Evolutionary conservation across 2,113 vertebrate genomes (phyloP), one percentile per base, ranked within the genome.

Genomic region (Macquaria ambigua): DNA sequence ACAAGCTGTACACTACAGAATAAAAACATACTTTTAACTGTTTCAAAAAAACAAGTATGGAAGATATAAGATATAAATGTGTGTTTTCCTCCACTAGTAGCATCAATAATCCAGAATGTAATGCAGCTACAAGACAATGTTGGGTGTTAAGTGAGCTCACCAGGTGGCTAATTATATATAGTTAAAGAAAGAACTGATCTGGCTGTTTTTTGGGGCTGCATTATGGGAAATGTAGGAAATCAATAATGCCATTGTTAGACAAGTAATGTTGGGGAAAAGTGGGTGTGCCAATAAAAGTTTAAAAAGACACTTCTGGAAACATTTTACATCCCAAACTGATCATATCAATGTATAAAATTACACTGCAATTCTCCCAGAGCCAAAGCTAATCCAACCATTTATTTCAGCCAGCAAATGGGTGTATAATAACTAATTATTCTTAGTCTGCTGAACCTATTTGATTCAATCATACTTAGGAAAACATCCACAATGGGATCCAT

Each of bases 401-500:
- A 39, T 43, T 41, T 39, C 31, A 77, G 50, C 39, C 46, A 58
- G 53, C 20, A 25, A 61, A 18, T 11, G 25, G 9, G 62, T 37
- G 50, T 62, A 53, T n/a, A 86, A 37, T 21, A 28, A 46, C 77
- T 25, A 34, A 79, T 81, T 70, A n/a, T 74, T 52, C 50, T 20
- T n/a, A 63, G 76, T 85, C 81, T 74, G 79, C 56, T 64, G 62
- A 71, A 53, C 28, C 39, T 70, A 79, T 74, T 75, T 28, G 18
- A 69, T 73, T 82, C 83, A 72, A 61, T 87, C 83, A 87, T 15
- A 12, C 64, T 69, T 39, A 23, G 20, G 58, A 77, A 90, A 90
- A 83, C 82, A 85, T 72, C 80, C 63, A 28, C 61, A 23, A 9
- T 8, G 39, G 59, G 68, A 76, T 62, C 53, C n/a, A 12, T n/a